Conservation (phyloP, 37 sponge, comb jelly and placozoan species). For the Ephydatia muelleri region DNA sequence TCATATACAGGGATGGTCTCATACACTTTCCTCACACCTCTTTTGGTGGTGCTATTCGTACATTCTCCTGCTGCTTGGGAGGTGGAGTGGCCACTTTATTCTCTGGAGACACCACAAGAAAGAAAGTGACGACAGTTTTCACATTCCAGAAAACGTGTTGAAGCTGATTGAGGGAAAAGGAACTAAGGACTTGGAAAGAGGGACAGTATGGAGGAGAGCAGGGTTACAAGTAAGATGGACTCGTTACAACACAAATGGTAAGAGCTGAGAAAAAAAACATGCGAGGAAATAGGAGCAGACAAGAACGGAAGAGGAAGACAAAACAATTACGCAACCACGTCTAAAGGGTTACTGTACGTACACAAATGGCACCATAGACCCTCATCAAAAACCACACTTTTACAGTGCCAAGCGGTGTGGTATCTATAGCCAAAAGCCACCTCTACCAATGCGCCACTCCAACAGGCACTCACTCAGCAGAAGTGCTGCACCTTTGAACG, state of each 20-base stretch:
- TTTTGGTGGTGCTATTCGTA: slow-evolving; percentile 51
- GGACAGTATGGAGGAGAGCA: not conserved
- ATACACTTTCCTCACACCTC: slow-evolving; percentile 39
- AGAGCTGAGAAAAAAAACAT: not conserved
- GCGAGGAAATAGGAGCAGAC: not conserved
- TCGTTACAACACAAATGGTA: not conserved
- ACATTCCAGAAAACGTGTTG: slow-evolving; percentile 72
- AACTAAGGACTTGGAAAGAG: not conserved
- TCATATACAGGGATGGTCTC: not conserved
- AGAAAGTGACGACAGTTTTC: slow-evolving; percentile 71
- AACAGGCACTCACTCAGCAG: slow-evolving; percentile 40
- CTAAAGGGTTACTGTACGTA: too few relatives aligned
- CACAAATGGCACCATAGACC: not conserved
- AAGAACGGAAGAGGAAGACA: not conserved
- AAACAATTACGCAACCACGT: not conserved
- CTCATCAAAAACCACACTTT: not conserved
- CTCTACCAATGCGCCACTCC: not conserved
- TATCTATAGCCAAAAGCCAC: not conserved
- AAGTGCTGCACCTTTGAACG: slow-evolving; percentile 21
- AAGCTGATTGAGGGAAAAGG: slow-evolving; percentile 14
- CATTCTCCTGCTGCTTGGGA: not conserved
- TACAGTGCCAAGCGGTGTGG: not conserved
- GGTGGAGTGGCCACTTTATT: slow-evolving; percentile 5
- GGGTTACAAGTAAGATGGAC: not conserved
- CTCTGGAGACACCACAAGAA: slow-evolving; percentile 17